Conservation (phyloP, 2,888 invertebrate species). For the Tetranychus truncatus region DNA sequence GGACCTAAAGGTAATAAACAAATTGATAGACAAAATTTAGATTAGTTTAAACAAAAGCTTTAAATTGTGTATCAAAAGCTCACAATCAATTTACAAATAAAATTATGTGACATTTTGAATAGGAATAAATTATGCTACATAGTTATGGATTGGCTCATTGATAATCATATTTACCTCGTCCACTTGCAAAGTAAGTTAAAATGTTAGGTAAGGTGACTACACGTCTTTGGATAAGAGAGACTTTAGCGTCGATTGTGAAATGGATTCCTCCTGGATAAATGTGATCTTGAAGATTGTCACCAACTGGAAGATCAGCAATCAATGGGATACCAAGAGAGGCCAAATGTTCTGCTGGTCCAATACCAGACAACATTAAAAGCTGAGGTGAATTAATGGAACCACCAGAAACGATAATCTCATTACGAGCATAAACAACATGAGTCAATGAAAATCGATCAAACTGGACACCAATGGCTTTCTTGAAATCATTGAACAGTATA, state of each 20-base stretch:
- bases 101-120: too few relatives aligned
- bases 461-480: constrained; percentile 29
- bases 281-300: constrained; percentile 72
- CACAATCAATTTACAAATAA: not conserved
- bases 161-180: constrained; percentile 21
- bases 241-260: constrained; percentile 57
- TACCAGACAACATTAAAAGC: constrained; percentile 37
- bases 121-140: too few relatives aligned
- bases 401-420: constrained; percentile 35
- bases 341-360: constrained; percentile 41
- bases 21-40: too few relatives aligned
- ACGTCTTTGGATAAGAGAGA: constrained; percentile 27
- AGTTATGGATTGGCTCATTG: too few relatives aligned
- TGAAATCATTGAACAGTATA: constrained; percentile 33
- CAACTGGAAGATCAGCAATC: constrained; percentile 60
- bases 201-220: constrained; percentile 27
- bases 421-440: constrained; percentile 29
- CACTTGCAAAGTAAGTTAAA: constrained; percentile 25
- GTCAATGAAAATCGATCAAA: constrained; percentile 29
- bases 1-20: constrained; percentile 34
- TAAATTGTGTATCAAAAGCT: too few relatives aligned
- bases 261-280: constrained; percentile 57
- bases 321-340: constrained; percentile 43
- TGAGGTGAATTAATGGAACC: constrained; percentile 41
- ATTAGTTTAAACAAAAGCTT: too few relatives aligned